Evolutionary conservation across 1,140 invertebrate genomes (phyloP), one percentile per base, ranked within the genome.

Genomic region (Calliopsis andreniformis): DNA sequence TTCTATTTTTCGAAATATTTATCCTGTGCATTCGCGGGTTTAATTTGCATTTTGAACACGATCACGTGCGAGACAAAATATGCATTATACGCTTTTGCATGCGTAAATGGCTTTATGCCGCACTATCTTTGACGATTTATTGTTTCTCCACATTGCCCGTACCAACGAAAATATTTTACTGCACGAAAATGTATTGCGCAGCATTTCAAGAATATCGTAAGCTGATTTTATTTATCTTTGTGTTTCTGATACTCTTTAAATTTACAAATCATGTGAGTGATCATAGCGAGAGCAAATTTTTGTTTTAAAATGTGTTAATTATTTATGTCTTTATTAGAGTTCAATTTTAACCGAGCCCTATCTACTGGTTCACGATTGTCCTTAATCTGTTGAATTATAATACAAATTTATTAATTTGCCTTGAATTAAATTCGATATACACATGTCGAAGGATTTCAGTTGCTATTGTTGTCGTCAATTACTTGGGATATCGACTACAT

Each of bases 401-500:
- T 25, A 64, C 49, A 79, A 56, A 14, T 43, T 32, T 10, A 30
- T 78, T 78, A 63, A 47, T 25, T 72, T 49, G 28, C 43, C 56
- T 72, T n/a, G n/a, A 42, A 72, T 73, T 72, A 71, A 72, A 66
- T 49, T n/a, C 14, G 43, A 39, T 47, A 30, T 51, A 28, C 23
- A 32, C 32, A 42, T 42, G 51, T 23, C 14, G 20, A 45, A 59
- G 6, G 35, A 14, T 32, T 45, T 20, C 47, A 47, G 47, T 79
- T 79, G 58, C 75, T 66, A 23, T 47, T 51, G 47, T 12, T 23
- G 51, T 59, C 32, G 64, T 73, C 69, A 81, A 81, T 81, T 61
- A 75, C 32, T 62, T 25, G 79, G 62, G 67, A 78, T 78, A 78
- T 72, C 42, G 67, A 59, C 30, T 64, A 28, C 64, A 67, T 62